Base-by-base conservation (phyloP, 1,140 invertebrate species). In the Drosophila busckii region DNA sequence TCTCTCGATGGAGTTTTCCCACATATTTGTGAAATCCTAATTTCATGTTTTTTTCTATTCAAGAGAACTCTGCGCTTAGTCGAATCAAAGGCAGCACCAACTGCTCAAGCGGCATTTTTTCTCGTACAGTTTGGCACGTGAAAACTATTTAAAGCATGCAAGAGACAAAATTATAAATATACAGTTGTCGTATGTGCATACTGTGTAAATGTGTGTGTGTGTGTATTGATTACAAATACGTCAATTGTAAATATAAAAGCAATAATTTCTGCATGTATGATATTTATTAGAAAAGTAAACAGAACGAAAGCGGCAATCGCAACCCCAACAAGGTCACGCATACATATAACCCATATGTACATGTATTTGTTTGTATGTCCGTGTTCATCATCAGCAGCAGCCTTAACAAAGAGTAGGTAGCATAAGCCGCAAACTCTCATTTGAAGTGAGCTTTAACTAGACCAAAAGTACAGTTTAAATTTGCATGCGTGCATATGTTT, bases 201-300 rank as follows among this genome's bases (percentile, higher is more conserved):
- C 16, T 22, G 26, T 48, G 9, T 20, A 9, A 16, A 13, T 10
- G 7, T 34, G 20, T 12, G 2, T 38, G 34, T 31, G 17, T 17
- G 38, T 23, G 7, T 10, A 26, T 13, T 32, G 13, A 28, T 45
- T 46, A 10, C 19, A n/a, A n/a, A n/a, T n/a, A n/a, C n/a, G n/a
- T 45, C 20, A 7, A 44, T 53, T 53, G 40, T 15, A 53, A 34
- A 44, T 29, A n/a, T n/a, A n/a, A n/a, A 20, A 35, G 26, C 25
- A 48, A 48, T 49, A 38, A 48, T 19, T 56, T 58, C 23, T 52
- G 48, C 29, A 53, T 23, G 19, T 37, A 53, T 44, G 38, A 53
- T 59, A 53, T 44, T 31, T n/a, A n/a, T n/a, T n/a, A n/a, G n/a
- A 44, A 37, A 25, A 28, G 31, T 59, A 53, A 59, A 59, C 37